Evolutionary conservation across 2,888 invertebrate species (phyloP).

Genomic region (Cantharis lateralis): DNA sequence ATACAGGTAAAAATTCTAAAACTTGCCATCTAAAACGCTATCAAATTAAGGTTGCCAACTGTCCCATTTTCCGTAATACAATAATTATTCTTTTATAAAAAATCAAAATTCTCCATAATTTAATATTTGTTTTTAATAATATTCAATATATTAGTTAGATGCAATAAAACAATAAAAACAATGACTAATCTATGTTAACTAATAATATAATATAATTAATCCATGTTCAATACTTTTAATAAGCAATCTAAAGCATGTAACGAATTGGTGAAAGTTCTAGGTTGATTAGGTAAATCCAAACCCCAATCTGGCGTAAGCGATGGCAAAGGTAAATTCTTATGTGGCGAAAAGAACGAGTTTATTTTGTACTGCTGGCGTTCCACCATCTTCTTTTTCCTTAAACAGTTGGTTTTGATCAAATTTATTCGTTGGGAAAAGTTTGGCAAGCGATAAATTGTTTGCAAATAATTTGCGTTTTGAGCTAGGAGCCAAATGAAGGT

Average conservation of each 20-base stretch:
- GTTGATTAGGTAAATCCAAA: conserved; percentile 44
- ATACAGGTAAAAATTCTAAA: no score
- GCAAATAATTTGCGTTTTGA: conserved; percentile 58
- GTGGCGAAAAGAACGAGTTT: conserved; percentile 38
- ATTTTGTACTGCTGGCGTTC: conserved; percentile 31
- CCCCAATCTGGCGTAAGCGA: conserved; percentile 50
- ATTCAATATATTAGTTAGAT: no score
- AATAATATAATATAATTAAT: neutral
- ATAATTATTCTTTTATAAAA: no score
- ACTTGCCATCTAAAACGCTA: no score
- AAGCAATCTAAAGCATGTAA: conserved; percentile 44
- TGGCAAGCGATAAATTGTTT: conserved; percentile 49
- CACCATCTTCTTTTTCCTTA: conserved; percentile 50
- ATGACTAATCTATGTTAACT: neutral
- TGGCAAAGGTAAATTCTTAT: conserved; percentile 40
- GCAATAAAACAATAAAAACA: neutral
- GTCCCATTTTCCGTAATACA: no score
- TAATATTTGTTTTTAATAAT: no score
- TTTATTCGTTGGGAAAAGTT: conserved; percentile 41
- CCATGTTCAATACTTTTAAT: conserved; percentile 23
- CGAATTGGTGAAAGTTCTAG: conserved; percentile 48
- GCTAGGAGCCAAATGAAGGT: conserved; percentile 71
- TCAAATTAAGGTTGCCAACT: no score
- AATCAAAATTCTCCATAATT: no score
- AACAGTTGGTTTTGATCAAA: conserved; percentile 43